Conservation (phyloP, 2,113 vertebrate species). For the Psettodes erumei region DNA sequence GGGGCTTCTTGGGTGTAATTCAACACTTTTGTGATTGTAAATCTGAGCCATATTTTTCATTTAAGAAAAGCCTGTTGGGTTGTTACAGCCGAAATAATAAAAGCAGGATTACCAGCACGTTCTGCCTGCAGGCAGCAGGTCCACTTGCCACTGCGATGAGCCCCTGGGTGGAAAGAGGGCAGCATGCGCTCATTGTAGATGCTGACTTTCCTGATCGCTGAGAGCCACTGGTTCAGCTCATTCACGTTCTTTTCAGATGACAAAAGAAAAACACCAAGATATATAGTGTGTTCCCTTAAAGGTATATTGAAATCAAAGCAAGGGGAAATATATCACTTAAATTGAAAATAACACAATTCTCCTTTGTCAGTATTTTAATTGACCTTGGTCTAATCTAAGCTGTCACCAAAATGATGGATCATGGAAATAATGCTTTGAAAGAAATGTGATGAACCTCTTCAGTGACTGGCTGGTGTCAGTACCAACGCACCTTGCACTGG, state of each 20-base stretch:
- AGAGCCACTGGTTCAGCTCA: slow-evolving; percentile 94
- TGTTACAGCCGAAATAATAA: slow-evolving; percentile 17
- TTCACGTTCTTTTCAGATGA: slow-evolving; percentile 85
- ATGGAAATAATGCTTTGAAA: neutral
- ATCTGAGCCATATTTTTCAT: neutral
- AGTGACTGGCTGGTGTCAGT: slow-evolving; percentile 21
- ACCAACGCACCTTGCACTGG: slow-evolving; percentile 89
- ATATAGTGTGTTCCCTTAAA: neutral
- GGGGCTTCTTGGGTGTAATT: neutral
- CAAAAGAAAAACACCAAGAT: neutral
- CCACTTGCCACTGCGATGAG: slow-evolving; percentile 88
- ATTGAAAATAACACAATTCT: neutral
- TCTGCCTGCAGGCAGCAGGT: slow-evolving; percentile 89
- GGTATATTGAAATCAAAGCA: neutral
- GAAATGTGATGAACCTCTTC: slow-evolving; percentile 11
- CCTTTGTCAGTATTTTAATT: neutral
- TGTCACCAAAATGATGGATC: neutral
- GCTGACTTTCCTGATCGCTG: slow-evolving; percentile 89
- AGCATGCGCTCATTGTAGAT: slow-evolving; percentile 86
- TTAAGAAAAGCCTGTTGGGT: too few species aligned
- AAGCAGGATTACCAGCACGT: slow-evolving; percentile 80
- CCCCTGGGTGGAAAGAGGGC: slow-evolving; percentile 87
- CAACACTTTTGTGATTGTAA: neutral
- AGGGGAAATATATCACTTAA: neutral
- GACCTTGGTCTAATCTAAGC: neutral